These are phyloP conservation scores for Lasaia peninsularis DNA, from an alignment of 1,140 invertebrate genomes.

Conservation along the genomic window DNA sequence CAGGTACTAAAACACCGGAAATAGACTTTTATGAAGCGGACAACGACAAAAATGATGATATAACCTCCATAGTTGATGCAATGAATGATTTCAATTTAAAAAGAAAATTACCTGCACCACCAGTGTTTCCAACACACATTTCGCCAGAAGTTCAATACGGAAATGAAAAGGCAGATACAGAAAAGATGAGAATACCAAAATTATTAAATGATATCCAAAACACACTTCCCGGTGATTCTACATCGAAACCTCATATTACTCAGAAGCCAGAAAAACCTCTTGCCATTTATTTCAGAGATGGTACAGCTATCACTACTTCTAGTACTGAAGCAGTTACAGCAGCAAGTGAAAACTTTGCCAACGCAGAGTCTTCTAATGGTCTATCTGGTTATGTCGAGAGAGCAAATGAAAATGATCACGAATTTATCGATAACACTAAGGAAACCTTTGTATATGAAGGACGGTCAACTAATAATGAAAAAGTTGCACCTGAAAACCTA, in stretches of 20 bases:
- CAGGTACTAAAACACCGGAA: constrained; percentile 64
- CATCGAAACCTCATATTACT: constrained; percentile 64
- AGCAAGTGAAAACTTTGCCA: constrained; percentile 43
- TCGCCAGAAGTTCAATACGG: constrained; percentile 74
- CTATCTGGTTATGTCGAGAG: constrained; percentile 25
- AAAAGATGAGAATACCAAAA: constrained; percentile 53
- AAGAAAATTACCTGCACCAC: constrained; percentile 52
- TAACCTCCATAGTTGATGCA: constrained; percentile 37
- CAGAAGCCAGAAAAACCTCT: constrained; percentile 67
- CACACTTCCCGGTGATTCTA: constrained; percentile 42
- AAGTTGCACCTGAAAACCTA: constrained; percentile 36
- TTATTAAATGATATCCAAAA: constrained; percentile 37
- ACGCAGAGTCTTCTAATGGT: constrained; percentile 51
- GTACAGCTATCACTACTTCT: constrained; percentile 35
- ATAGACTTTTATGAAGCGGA: constrained; percentile 68
- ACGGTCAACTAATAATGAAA: background rate
- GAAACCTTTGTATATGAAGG: background rate
- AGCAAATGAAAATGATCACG: constrained; percentile 4
- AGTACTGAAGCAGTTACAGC: constrained; percentile 44
- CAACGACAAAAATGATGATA: constrained; percentile 41
- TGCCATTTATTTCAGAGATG: constrained; percentile 57
- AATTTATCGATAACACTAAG: background rate
- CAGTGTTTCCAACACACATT: constrained; percentile 68
- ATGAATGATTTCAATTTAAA: constrained; percentile 35
- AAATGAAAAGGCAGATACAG: constrained; percentile 59